A percentile compares a stretch with the other conserved stretches of the same genome.
phyloP scores from a whole-genome alignment of 2,888 invertebrate genomes.

The Rhagonycha lutea region DNA sequence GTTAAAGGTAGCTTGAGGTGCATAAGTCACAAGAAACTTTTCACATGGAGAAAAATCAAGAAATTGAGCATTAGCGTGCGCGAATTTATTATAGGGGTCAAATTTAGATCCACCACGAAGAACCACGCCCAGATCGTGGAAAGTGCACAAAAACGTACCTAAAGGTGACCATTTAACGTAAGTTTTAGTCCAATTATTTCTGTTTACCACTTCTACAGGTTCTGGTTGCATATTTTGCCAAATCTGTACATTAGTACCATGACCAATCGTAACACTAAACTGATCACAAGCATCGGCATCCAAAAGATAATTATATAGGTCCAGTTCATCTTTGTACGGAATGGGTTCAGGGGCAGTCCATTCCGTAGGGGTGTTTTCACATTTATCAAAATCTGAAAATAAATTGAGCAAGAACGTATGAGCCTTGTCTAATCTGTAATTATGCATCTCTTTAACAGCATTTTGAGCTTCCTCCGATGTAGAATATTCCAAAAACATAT shows the following conservation, averaged over 20 bases:
- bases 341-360: constrained; percentile 91
- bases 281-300: constrained; percentile 97
- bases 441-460: constrained; percentile 86
- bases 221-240: constrained; percentile 91
- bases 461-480: constrained; percentile 83
- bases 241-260: constrained; percentile 72
- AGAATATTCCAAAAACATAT: constrained; percentile 90
- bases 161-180: constrained; percentile 97
- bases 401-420: constrained; percentile 93
- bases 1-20: constrained; percentile 72
- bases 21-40: constrained; percentile 93
- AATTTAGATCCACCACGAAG: constrained; percentile 97
- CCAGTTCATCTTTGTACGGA: constrained; percentile 89
- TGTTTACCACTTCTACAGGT: constrained; percentile 78
- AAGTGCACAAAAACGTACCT: constrained; percentile 95
- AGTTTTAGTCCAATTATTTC: constrained; percentile 94
- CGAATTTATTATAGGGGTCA: constrained; percentile 88
- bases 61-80: constrained; percentile 87
- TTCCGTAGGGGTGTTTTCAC: constrained; percentile 85
- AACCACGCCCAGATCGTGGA: constrained; percentile 93
- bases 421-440: constrained; percentile 93
- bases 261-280: constrained; percentile 86
- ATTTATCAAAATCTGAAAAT: constrained; percentile 95
- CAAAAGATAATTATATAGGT: constrained; percentile 88
- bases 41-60: constrained; percentile 98